phyloP scores from a whole-genome alignment of 2,888 invertebrate genomes.

The Meteorus colon region DNA sequence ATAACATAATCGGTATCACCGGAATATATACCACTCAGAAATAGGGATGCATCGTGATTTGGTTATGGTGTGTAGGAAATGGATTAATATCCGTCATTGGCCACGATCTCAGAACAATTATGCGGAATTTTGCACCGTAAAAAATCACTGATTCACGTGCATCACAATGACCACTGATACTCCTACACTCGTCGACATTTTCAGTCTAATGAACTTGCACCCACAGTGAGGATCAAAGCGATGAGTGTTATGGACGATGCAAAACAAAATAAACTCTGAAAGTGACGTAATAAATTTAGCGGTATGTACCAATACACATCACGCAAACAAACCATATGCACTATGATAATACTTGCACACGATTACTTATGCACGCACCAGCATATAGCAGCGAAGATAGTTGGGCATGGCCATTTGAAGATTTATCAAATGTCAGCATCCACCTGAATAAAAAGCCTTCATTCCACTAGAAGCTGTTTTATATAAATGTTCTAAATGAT shows the following conservation, averaged over 20 bases:
- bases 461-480: no score
- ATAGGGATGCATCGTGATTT: slow-evolving; percentile 36
- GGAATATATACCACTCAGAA: slow-evolving; percentile 40
- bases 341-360: no score
- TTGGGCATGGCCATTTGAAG: neutral
- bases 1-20: slow-evolving; percentile 40
- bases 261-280: slow-evolving; percentile 3
- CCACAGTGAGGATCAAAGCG: slow-evolving; percentile 34
- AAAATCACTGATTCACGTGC: neutral
- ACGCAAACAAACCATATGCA: neutral
- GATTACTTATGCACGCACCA: neutral
- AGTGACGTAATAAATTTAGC: slow-evolving; percentile 32
- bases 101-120: slow-evolving; percentile 9
- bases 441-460: no score
- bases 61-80: slow-evolving; percentile 38
- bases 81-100: slow-evolving; percentile 34
- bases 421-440: neutral
- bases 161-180: no score
- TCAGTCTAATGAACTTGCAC: slow-evolving; percentile 17
- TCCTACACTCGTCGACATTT: neutral
- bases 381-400: neutral
- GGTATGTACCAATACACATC: neutral
- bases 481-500: no score
- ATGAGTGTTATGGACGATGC: neutral
- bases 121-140: neutral